Evolutionary conservation across 1,140 invertebrate species (phyloP).

Genomic region (Alviniconcha marisindica): DNA sequence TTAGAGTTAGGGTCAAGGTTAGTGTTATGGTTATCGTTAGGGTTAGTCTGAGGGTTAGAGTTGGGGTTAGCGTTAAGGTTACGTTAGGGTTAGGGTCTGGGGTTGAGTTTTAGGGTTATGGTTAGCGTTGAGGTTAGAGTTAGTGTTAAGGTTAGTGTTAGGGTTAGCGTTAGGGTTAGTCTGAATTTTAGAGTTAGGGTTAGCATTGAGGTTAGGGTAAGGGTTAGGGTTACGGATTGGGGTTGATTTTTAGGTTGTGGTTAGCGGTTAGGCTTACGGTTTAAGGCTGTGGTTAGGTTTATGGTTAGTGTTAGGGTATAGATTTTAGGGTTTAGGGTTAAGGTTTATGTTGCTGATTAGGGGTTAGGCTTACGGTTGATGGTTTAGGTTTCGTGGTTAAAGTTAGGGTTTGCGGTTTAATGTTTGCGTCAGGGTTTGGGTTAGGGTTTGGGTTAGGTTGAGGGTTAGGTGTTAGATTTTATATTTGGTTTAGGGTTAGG

Average conservation of each 20-base stretch:
- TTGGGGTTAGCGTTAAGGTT: conserved; percentile 39
- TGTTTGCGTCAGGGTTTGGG: conserved; percentile 40
- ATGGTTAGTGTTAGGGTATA: conserved; percentile 36
- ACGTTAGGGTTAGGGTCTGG: conserved; percentile 36
- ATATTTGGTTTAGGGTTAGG: conserved; percentile 53
- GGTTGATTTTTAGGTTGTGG: conserved; percentile 35
- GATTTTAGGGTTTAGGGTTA: conserved; percentile 33
- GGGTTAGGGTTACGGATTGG: conserved; percentile 40
- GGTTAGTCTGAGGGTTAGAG: conserved; percentile 37
- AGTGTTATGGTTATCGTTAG: conserved; percentile 38
- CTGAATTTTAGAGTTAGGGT: conserved; percentile 39
- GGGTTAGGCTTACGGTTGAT: conserved; percentile 29
- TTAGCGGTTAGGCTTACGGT: conserved; percentile 37
- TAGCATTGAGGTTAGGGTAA: conserved; percentile 34
- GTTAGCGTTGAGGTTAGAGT: conserved; percentile 39
- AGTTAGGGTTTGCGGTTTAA: conserved; percentile 30
- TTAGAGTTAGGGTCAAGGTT: conserved; percentile 41
- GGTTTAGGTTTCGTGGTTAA: too few species aligned
- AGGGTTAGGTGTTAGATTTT: conserved; percentile 52
- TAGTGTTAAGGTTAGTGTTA: conserved; percentile 41
- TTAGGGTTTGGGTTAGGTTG: conserved; percentile 48
- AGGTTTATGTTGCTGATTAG: conserved; percentile 27
- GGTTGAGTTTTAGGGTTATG: conserved; percentile 36
- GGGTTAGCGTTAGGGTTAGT: conserved; percentile 43
- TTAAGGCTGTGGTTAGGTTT: conserved; percentile 35